Evolutionary conservation across 2,113 vertebrate genomes (phyloP).

Genomic region (Raphicerus campestris): DNA sequence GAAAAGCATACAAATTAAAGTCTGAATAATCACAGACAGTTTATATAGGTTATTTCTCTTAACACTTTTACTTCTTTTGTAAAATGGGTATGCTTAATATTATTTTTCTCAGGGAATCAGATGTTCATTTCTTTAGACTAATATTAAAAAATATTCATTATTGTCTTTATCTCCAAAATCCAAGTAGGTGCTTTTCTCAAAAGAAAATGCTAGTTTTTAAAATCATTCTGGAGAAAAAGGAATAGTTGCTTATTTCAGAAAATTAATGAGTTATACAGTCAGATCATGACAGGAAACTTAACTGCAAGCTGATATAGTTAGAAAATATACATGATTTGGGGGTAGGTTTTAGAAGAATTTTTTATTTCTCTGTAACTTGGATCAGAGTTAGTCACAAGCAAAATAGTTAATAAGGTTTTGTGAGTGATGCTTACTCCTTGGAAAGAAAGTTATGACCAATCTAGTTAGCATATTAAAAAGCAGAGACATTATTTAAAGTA

Average conservation of each 20-base stretch:
- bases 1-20: not conserved
- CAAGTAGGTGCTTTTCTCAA: not conserved
- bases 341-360: not conserved
- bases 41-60: slow-evolving; percentile 2
- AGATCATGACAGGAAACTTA: not conserved
- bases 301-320: not conserved
- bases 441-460: no score
- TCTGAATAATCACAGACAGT: not conserved
- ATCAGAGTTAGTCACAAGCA: not conserved
- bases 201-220: not conserved
- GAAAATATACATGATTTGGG: not conserved
- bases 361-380: not conserved
- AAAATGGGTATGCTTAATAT: slow-evolving; percentile 20
- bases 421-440: not conserved
- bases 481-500: no score
- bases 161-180: slow-evolving; percentile 6
- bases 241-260: not conserved
- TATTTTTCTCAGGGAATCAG: not conserved
- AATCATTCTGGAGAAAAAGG: not conserved
- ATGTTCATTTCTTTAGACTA: slow-evolving; percentile 5
- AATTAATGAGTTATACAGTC: not conserved
- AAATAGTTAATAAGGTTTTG: not conserved
- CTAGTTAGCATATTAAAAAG: no score
- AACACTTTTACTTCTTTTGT: slow-evolving; percentile 1
- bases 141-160: slow-evolving; percentile 46